Conservation (phyloP, 2,888 invertebrate genomes). For the Lithophane semibrunnea region DNA sequence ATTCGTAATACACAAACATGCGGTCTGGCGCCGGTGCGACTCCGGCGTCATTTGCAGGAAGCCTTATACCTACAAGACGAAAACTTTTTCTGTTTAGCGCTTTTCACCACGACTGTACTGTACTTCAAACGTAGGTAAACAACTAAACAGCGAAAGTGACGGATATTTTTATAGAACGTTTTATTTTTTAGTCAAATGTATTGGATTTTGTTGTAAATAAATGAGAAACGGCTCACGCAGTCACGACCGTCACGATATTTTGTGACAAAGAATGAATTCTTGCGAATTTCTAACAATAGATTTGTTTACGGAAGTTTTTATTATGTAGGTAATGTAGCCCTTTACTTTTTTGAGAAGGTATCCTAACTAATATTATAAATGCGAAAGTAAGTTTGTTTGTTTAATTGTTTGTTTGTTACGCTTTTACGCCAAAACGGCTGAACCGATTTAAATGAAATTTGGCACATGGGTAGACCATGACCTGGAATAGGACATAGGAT, state of each 20-base stretch:
- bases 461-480: too few relatives aligned
- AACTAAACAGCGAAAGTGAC: conserved; percentile 54
- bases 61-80: neutral
- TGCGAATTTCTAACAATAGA: neutral
- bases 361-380: too few relatives aligned
- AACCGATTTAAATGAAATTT: too few relatives aligned
- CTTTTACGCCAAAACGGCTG: too few relatives aligned
- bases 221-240: conserved; percentile 14
- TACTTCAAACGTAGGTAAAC: conserved; percentile 32
- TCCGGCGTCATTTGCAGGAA: too few relatives aligned
- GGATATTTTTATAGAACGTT: conserved; percentile 33
- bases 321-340: neutral
- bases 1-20: too few relatives aligned
- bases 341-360: too few relatives aligned
- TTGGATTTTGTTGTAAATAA: conserved; percentile 39
- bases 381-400: too few relatives aligned
- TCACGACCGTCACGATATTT: conserved; percentile 36
- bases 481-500: too few relatives aligned
- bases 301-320: conserved; percentile 17
- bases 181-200: conserved; percentile 48
- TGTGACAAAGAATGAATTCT: neutral
- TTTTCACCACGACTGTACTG: conserved; percentile 39
- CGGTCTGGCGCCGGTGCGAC: too few relatives aligned
- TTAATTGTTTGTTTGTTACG: too few relatives aligned
- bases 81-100: neutral